Conservation (phyloP, 2,113 vertebrate species). For the Eolophus roseicapilla region DNA sequence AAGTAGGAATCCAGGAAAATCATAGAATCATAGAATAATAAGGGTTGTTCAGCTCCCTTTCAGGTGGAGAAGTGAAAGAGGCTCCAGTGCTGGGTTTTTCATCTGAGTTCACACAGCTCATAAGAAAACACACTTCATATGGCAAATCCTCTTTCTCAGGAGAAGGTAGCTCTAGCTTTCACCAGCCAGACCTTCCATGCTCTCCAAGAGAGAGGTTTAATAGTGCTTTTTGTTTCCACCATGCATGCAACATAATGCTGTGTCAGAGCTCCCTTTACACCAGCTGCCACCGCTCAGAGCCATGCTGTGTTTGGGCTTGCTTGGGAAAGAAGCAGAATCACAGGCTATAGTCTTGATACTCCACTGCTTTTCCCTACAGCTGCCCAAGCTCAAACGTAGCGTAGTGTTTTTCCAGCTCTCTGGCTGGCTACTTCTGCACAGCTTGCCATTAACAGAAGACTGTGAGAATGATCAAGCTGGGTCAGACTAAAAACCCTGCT, state of each 20-base stretch:
- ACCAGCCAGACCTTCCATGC: background rate
- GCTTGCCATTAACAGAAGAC: background rate
- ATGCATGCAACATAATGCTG: background rate
- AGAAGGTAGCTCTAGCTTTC: background rate
- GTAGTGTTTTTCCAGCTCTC: background rate
- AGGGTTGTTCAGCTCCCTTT: background rate
- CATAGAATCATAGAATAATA: background rate
- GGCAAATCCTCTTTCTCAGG: background rate
- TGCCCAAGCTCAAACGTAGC: background rate
- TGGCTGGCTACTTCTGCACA: background rate
- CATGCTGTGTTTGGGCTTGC: fast-evolving
- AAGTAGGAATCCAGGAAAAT: background rate
- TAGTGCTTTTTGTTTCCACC: background rate
- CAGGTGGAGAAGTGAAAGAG: background rate
- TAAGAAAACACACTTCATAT: background rate
- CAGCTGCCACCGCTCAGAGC: background rate
- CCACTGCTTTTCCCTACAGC: background rate
- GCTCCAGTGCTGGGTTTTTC: background rate
- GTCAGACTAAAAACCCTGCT: background rate
- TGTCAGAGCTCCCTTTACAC: background rate
- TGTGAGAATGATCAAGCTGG: background rate
- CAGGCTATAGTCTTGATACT: background rate
- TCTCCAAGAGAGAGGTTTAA: background rate
- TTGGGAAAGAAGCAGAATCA: background rate
- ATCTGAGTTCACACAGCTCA: background rate